Evolutionary conservation across 2,888 invertebrate species (phyloP).

Genomic region (Ectemnius continuus): DNA sequence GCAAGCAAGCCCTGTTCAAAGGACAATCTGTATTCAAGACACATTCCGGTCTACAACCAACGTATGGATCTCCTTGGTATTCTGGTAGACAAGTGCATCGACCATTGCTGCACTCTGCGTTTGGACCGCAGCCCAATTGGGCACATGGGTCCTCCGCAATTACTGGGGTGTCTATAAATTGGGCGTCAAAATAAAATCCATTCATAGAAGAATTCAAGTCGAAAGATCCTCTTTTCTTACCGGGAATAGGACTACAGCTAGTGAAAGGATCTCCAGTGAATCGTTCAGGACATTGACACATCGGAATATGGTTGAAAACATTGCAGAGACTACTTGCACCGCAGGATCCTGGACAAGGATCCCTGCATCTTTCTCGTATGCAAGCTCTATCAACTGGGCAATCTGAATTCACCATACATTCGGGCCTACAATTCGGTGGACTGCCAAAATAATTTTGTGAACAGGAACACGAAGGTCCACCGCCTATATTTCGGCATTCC

Average conservation of each 20-base stretch:
- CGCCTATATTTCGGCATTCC: conserved; percentile 79
- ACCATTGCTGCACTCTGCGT: conserved; percentile 32
- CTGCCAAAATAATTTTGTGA: conserved; percentile 75
- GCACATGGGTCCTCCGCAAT: conserved; percentile 83
- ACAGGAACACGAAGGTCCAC: conserved; percentile 80
- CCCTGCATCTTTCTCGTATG: conserved; percentile 84
- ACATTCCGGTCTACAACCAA: conserved; percentile 89
- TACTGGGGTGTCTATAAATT: conserved; percentile 79
- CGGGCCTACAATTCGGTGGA: conserved; percentile 84
- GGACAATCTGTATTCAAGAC: conserved; percentile 88
- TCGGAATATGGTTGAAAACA: conserved; percentile 79
- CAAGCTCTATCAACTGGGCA: conserved; percentile 88
- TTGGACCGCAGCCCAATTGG: conserved; percentile 83
- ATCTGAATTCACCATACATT: conserved; percentile 86
- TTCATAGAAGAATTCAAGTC: not conserved
- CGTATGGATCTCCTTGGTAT: conserved; percentile 85
- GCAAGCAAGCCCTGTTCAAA: conserved; percentile 85
- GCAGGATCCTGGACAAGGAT: conserved; percentile 84
- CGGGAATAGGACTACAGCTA: conserved; percentile 65
- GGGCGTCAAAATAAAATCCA: not conserved
- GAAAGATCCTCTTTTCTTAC: conserved; percentile 39
- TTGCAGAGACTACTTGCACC: conserved; percentile 80
- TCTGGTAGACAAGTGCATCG: conserved; percentile 85
- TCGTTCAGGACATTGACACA: conserved; percentile 78
- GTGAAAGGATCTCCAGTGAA: conserved; percentile 80